Base-by-base conservation (phyloP, 2,888 invertebrate species). In the Ariolimax columbianus region DNA sequence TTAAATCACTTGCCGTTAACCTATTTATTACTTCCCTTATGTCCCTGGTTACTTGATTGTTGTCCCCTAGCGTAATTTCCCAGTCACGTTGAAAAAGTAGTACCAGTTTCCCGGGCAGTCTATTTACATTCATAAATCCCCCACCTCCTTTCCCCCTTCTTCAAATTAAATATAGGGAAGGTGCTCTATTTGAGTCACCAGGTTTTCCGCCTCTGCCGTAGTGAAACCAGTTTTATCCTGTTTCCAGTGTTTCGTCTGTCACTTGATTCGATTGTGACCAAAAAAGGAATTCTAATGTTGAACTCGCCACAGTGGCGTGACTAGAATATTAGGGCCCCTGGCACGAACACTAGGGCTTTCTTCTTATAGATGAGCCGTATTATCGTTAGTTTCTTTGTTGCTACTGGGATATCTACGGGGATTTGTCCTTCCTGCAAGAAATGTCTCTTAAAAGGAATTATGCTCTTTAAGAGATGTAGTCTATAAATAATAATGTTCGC, bases 171-270 rank as follows among this genome's bases (percentile, higher is more conserved):
- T 30, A 4, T n/a, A 30, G 63, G n/a, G 23, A n/a, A n/a, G n/a
- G 63, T 63, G 2, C 51, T 7, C 51, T 51, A 3, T 4, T 63
- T 63, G 26, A 1, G n/a, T 14, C n/a, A 14, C 26, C 63, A 63
- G 23, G 4, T 3, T 63, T 30, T 23, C 63, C 23, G 30, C 63
- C n/a, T 4, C 11, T 7, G 2, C 63, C 4, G n/a, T 11, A n/a
- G n/a, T 63, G n/a, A 63, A 63, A 63, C 63, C 63, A 63, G 63
- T 63, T 63, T 63, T 9, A 63, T 63, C 63, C 63, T 63, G 63
- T 30, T 63, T 30, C n/a, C 30, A 4, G 4, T 23, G n/a, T 30
- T 7, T 30, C 4, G 30, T 7, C 23, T 63, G 63, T 63, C 23
- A 63, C 63, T 23, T 17, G 55, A 17, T 11, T 3, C 30, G 59